These are phyloP conservation scores for Oryzias woworae DNA, from an alignment of 2,113 vertebrate species.

Conservation along the genomic window DNA sequence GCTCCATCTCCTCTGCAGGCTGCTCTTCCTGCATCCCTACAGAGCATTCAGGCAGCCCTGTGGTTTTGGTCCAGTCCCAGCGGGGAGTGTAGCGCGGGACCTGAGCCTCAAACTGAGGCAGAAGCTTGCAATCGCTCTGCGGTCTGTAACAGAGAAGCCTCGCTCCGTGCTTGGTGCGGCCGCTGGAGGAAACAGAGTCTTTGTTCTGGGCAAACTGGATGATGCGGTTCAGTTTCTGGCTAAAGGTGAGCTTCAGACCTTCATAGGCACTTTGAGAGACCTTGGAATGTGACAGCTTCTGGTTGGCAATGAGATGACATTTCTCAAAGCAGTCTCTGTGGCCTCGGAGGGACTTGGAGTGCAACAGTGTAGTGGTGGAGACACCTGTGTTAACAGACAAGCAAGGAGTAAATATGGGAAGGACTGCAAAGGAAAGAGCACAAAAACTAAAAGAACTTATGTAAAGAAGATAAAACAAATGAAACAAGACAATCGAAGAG, in stretches of 20 bases:
- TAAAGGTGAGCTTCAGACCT: constrained; percentile 91
- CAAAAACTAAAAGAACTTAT: not conserved
- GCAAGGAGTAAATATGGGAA: not conserved
- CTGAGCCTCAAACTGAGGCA: constrained; percentile 88
- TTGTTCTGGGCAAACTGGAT: constrained; percentile 96
- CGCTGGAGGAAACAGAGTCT: constrained; percentile 79
- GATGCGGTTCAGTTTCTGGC: constrained; percentile 93
- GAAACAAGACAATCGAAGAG: not conserved
- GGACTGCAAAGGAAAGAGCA: not conserved
- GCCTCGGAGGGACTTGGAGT: constrained; percentile 90
- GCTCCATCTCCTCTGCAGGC: constrained; percentile 68
- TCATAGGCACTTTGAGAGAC: constrained; percentile 89
- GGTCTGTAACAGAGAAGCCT: constrained; percentile 87
- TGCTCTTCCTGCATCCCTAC: constrained; percentile 80
- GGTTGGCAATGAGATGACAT: constrained; percentile 96
- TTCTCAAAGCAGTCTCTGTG: constrained; percentile 99
- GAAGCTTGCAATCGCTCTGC: constrained; percentile 82
- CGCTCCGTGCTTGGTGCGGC: constrained; percentile 74
- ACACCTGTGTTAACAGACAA: constrained; percentile 61
- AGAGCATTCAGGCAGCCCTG: constrained; percentile 75
- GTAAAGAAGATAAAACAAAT: too few species aligned
- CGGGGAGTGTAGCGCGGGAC: constrained; percentile 90
- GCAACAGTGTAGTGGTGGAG: constrained; percentile 72
- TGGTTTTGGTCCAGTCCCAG: constrained; percentile 77
- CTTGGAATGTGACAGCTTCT: constrained; percentile 89